phyloP scores from a whole-genome alignment of 1,140 invertebrate species.

The Octopus sinensis region DNA sequence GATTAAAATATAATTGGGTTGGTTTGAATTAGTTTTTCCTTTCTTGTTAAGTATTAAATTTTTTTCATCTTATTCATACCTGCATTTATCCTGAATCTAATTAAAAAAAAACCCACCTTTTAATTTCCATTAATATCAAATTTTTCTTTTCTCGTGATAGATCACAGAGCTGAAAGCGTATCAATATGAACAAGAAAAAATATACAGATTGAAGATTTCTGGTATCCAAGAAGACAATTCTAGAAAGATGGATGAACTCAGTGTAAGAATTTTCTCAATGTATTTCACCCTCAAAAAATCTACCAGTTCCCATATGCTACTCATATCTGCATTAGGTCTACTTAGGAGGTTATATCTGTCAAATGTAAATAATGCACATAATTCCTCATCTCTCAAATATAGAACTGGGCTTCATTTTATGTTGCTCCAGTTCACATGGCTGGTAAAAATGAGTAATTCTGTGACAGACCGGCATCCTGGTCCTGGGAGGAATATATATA shows the following conservation, averaged over 20 bases:
- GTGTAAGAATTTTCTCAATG: constrained; percentile 61
- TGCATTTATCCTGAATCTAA: neutral
- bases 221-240: constrained; percentile 76
- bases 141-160: constrained; percentile 60
- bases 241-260: constrained; percentile 74
- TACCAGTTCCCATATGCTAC: neutral
- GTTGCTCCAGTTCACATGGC: too few species aligned
- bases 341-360: too few species aligned
- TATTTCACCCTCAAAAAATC: neutral
- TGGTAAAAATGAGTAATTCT: too few species aligned
- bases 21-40: neutral
- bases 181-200: constrained; percentile 82
- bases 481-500: too few species aligned
- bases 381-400: too few species aligned
- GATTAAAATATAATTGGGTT: neutral
- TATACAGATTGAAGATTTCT: constrained; percentile 80
- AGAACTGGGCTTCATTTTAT: too few species aligned
- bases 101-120: neutral
- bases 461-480: too few species aligned
- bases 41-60: neutral
- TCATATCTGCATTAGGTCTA: too few species aligned
- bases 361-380: too few species aligned
- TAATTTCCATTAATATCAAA: neutral
- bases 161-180: constrained; percentile 90
- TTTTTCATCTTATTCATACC: neutral